Evolutionary conservation across 1,140 invertebrate species (phyloP).

Genomic region (Dermatophagoides farinae): DNA sequence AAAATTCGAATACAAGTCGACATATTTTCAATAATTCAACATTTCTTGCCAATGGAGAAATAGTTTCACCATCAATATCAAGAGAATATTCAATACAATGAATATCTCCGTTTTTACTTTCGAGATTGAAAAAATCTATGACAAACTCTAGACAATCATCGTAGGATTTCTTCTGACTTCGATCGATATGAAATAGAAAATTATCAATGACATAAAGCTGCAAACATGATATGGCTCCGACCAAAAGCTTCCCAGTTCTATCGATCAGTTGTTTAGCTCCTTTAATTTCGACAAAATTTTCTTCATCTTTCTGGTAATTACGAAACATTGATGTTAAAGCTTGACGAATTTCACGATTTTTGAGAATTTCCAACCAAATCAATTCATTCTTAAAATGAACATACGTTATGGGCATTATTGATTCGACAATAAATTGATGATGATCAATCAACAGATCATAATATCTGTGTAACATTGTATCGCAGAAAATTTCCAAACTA

Average conservation of each 20-base stretch:
- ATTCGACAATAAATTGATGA: too few relatives aligned
- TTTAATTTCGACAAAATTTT: too few relatives aligned
- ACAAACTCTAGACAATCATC: slow-evolving; percentile 9
- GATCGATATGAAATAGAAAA: slow-evolving; percentile 1
- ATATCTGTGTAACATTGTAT: too few relatives aligned
- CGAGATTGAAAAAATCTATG: neutral
- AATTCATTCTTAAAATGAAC: neutral
- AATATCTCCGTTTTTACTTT: neutral
- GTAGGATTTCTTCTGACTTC: neutral
- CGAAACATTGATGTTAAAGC: neutral
- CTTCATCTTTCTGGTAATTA: neutral
- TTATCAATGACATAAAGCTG: slow-evolving; percentile 9
- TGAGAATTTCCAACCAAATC: neutral
- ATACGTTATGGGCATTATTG: too few relatives aligned
- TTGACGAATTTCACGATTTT: neutral
- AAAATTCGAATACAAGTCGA: neutral
- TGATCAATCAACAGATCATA: too few relatives aligned
- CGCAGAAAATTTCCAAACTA: too few relatives aligned
- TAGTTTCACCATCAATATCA: neutral
- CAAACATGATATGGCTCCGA: neutral
- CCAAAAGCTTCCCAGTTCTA: neutral
- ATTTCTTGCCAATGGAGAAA: neutral
- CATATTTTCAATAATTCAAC: neutral
- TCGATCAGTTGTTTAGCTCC: neutral
- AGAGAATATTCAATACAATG: neutral